A percentile compares a stretch with the other conserved stretches of the same genome.
phyloP scores from a whole-genome alignment of 2,113 vertebrate species.

The Anas platyrhynchos region DNA sequence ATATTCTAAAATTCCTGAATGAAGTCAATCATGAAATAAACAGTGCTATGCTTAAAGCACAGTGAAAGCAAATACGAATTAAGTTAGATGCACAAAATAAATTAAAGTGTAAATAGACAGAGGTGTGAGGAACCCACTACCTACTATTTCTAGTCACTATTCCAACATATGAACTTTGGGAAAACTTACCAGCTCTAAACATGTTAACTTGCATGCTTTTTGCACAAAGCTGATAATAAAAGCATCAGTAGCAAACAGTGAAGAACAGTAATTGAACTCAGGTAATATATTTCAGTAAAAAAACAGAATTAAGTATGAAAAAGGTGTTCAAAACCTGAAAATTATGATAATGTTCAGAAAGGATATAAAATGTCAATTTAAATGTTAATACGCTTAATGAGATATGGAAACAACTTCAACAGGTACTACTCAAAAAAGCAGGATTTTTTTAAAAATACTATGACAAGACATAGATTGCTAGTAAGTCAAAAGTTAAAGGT shows the following conservation, averaged over 20 bases:
- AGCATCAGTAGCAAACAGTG: background rate
- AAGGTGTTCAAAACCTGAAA: background rate
- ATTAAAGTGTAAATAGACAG: background rate
- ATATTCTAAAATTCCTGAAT: background rate
- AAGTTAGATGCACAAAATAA: background rate
- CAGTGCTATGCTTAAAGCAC: background rate
- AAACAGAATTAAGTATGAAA: background rate
- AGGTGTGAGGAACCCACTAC: background rate
- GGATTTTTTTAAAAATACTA: background rate
- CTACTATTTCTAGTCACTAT: background rate
- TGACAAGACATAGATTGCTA: background rate
- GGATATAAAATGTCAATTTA: background rate
- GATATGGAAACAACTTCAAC: background rate
- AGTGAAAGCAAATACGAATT: background rate
- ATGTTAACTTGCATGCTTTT: background rate
- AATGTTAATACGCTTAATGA: background rate
- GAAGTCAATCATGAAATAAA: background rate
- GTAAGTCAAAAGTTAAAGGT: background rate
- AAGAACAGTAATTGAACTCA: background rate
- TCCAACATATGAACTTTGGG: background rate
- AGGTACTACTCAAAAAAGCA: background rate
- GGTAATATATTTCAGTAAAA: background rate
- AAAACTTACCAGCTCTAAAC: background rate
- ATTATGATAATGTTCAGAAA: background rate
- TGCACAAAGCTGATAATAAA: background rate